These are phyloP conservation scores for Pocota personata DNA, from an alignment of 2,888 invertebrate genomes.

Conservation along the genomic window DNA sequence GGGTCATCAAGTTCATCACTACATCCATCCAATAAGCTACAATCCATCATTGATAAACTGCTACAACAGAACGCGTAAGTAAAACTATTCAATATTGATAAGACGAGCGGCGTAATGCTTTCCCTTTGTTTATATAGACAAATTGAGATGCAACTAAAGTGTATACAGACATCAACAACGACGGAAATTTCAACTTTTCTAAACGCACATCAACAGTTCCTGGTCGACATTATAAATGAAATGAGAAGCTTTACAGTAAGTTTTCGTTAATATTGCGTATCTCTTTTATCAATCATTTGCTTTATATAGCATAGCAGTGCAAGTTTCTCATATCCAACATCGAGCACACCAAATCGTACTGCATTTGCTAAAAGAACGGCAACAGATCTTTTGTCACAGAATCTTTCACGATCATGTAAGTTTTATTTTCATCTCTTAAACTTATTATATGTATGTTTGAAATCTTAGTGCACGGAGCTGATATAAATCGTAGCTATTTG, in stretches of 20 bases:
- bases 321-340: conserved; percentile 75
- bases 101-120: background rate
- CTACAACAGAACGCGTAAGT: conserved; percentile 79
- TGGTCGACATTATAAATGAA: conserved; percentile 80
- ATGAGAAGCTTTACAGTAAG: conserved; percentile 80
- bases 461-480: conserved; percentile 80
- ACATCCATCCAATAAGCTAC: conserved; percentile 79
- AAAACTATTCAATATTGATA: conserved; percentile 15
- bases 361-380: conserved; percentile 33
- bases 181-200: conserved; percentile 79
- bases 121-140: conserved; percentile 75
- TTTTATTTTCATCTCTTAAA: background rate
- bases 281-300: conserved; percentile 30
- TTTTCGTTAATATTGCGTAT: conserved; percentile 48
- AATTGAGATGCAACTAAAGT: conserved; percentile 78
- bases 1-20: conserved; percentile 75
- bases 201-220: conserved; percentile 79
- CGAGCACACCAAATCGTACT: conserved; percentile 81
- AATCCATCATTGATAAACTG: conserved; percentile 80
- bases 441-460: background rate
- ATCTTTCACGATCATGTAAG: conserved; percentile 65
- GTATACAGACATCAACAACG: conserved; percentile 77
- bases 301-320: conserved; percentile 44
- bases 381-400: conserved; percentile 54
- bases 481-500: conserved; percentile 81